Percentiles rank a stretch among this genome's conserved stretches.
phyloP scores from a whole-genome alignment of 2,888 invertebrate genomes.

The Drosophila niveifrons region DNA sequence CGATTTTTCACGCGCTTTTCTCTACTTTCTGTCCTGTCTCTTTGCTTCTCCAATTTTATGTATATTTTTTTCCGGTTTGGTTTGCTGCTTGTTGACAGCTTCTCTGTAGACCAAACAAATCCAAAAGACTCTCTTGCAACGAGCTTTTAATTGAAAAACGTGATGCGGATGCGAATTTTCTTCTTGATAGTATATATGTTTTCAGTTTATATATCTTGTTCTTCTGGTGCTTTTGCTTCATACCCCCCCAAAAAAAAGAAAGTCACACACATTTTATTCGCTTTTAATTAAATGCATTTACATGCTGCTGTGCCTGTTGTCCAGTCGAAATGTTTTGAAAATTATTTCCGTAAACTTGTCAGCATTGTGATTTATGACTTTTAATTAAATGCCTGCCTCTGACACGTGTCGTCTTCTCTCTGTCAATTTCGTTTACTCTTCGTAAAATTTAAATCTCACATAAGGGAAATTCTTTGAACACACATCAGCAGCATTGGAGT shows the following conservation, averaged over 20 bases:
- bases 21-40: background rate
- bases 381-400: constrained; percentile 66
- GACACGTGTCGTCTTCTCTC: constrained; percentile 19
- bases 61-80: constrained; percentile 5
- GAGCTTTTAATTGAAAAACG: constrained; percentile 84
- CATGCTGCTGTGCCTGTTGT: constrained; percentile 22
- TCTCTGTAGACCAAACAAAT: constrained; percentile 33
- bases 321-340: constrained; percentile 37
- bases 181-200: constrained; percentile 27
- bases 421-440: constrained; percentile 27
- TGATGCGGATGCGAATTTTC: constrained; percentile 60
- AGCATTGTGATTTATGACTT: constrained; percentile 68
- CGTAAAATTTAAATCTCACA: background rate
- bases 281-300: constrained; percentile 55
- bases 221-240: background rate
- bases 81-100: constrained; percentile 55
- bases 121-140: constrained; percentile 47
- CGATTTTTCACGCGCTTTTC: constrained; percentile 53
- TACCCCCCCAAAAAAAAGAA: background rate
- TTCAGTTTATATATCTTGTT: constrained; percentile 22
- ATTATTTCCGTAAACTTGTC: constrained; percentile 67
- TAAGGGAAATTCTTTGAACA: background rate
- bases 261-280: constrained; percentile 27
- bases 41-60: background rate
- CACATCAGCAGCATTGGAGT: background rate